phyloP scores from a whole-genome alignment of 1,140 invertebrate genomes.

The Idris sp. region DNA sequence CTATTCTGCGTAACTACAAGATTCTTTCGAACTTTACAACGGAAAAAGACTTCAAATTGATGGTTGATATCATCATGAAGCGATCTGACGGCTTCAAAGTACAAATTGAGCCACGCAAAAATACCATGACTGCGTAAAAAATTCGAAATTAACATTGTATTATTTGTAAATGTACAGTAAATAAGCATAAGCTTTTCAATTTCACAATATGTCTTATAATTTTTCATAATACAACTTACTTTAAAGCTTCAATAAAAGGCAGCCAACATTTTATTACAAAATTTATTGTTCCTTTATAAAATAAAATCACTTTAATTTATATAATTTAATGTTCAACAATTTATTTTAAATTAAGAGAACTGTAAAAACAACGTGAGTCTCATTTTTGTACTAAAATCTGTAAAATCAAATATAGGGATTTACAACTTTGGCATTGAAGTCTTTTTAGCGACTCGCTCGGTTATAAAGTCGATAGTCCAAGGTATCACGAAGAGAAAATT shows the following conservation, averaged over 20 bases:
- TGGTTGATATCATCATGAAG: slow-evolving; percentile 78
- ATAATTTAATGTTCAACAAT: too few relatives aligned
- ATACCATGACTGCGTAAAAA: not conserved
- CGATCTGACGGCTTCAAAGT: slow-evolving; percentile 77
- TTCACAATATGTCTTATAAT: too few relatives aligned
- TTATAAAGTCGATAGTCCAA: slow-evolving; percentile 71
- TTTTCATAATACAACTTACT: too few relatives aligned
- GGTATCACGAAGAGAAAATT: slow-evolving; percentile 72
- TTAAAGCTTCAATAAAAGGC: too few relatives aligned
- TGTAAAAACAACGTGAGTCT: slow-evolving; percentile 34
- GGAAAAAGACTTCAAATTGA: slow-evolving; percentile 74
- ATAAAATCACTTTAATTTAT: slow-evolving; percentile 10
- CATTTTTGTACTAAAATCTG: slow-evolving; percentile 5
- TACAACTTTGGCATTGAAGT: slow-evolving; percentile 29
- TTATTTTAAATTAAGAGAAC: slow-evolving; percentile 40
- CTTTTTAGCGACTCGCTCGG: slow-evolving; percentile 36
- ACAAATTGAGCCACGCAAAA: slow-evolving; percentile 70
- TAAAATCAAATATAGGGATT: slow-evolving; percentile 33
- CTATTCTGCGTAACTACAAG: slow-evolving; percentile 81
- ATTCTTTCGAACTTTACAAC: slow-evolving; percentile 75
- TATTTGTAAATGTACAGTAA: too few relatives aligned
- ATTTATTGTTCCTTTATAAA: slow-evolving; percentile 38
- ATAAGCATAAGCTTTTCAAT: too few relatives aligned
- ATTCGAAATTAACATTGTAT: too few relatives aligned
- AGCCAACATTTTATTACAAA: too few relatives aligned